A percentile compares a stretch with the other conserved stretches of the same genome.
Conservation (phyloP, 2,797 vertebrate genomes). For the Microhierax caerulescens region DNA sequence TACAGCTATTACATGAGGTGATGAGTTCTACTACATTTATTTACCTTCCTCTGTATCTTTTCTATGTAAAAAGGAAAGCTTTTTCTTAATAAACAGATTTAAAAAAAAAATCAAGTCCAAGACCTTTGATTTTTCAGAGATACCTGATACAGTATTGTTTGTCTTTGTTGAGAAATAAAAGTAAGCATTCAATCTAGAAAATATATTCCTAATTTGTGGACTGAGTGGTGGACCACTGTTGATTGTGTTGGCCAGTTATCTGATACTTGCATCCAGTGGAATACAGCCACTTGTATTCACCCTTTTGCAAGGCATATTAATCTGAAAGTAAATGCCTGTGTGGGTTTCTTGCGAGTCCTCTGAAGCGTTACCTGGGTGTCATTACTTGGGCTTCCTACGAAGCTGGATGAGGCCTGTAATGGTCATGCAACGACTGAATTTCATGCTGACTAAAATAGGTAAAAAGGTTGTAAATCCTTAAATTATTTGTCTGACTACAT, state of each 20-base stretch:
- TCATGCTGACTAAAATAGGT: background rate
- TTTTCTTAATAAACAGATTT: constrained; percentile 60
- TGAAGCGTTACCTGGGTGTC: background rate
- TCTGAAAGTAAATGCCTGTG: background rate
- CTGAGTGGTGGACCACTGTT: background rate
- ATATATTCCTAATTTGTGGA: background rate
- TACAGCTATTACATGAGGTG: background rate
- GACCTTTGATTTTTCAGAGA: constrained; percentile 2
- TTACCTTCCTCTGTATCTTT: constrained; percentile 52
- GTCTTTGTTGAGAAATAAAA: background rate
- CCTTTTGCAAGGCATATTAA: background rate
- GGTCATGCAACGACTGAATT: background rate
- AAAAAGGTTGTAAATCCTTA: background rate
- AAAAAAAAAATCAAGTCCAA: background rate
- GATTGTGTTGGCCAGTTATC: background rate
- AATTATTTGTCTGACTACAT: background rate
- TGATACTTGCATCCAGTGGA: background rate
- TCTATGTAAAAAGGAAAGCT: constrained; percentile 44
- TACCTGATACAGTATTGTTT: background rate
- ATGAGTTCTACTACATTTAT: constrained; percentile 3
- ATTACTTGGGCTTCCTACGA: background rate
- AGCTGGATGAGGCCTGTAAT: background rate
- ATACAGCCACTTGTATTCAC: background rate
- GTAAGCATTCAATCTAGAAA: background rate
- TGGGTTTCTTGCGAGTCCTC: background rate